Conservation (phyloP, 2,113 vertebrate genomes). For the Chinchilla lanigera region DNA sequence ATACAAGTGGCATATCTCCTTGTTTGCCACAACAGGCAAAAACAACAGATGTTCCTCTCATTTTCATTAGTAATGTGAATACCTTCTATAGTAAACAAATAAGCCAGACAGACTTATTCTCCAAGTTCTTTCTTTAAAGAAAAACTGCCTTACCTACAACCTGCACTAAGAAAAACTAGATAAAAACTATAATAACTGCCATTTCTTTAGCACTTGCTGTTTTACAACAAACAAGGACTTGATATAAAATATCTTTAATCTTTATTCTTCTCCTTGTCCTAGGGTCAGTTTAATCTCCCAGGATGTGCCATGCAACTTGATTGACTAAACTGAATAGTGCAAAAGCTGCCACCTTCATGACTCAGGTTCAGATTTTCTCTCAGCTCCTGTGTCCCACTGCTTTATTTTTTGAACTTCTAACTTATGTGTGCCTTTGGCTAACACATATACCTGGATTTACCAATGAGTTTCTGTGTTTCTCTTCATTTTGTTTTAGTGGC, state of each 20-base stretch:
- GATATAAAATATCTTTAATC: constrained; percentile 34
- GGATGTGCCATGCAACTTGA: neutral
- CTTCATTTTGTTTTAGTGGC: neutral
- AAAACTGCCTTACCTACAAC: neutral
- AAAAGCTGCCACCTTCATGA: neutral
- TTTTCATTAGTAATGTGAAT: neutral
- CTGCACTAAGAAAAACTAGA: neutral
- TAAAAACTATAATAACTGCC: constrained; percentile 5
- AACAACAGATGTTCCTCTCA: neutral
- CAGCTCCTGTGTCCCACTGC: neutral
- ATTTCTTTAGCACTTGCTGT: constrained; percentile 21
- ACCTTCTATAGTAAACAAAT: neutral
- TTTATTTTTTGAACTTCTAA: constrained; percentile 43
- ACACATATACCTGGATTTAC: neutral
- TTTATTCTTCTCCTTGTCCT: neutral
- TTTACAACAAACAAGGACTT: constrained; percentile 36
- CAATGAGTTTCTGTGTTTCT: neutral
- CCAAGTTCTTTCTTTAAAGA: neutral
- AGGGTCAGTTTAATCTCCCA: neutral
- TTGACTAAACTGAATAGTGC: neutral
- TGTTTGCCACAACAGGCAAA: constrained; percentile 8
- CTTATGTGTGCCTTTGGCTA: neutral
- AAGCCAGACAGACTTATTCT: neutral
- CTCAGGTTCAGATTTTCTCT: neutral
- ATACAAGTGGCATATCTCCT: neutral